Conservation (phyloP, 1,140 invertebrate genomes). For the Drosophila athabasca region DNA sequence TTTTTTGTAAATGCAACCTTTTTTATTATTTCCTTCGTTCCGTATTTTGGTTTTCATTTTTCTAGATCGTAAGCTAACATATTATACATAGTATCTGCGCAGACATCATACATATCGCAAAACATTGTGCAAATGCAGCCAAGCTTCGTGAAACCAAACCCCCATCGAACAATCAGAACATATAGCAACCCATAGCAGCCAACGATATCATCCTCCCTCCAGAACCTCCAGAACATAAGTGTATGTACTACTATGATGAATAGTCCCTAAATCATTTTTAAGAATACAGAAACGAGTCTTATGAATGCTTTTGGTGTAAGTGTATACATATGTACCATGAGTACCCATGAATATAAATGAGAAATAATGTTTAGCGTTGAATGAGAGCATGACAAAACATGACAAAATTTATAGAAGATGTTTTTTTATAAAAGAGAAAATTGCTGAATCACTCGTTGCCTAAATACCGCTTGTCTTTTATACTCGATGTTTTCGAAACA, state of each 20-base stretch:
- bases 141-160: constrained; percentile 45
- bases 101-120: constrained; percentile 76
- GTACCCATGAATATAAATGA: constrained; percentile 30
- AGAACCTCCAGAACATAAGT: too few species aligned
- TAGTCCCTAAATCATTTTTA: constrained; percentile 24
- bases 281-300: constrained; percentile 78
- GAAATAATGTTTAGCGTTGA: constrained; percentile 66
- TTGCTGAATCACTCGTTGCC: constrained; percentile 84
- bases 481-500: constrained; percentile 82
- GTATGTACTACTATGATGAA: constrained; percentile 36
- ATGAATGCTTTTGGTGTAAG: constrained; percentile 83
- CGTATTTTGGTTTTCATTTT: constrained; percentile 38
- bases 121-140: constrained; percentile 63
- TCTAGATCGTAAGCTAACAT: constrained; percentile 54
- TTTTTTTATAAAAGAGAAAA: constrained; percentile 75
- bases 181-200: constrained; percentile 38
- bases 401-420: constrained; percentile 74
- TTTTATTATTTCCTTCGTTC: constrained; percentile 26
- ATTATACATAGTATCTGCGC: constrained; percentile 52
- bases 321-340: constrained; percentile 56
- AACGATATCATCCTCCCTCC: constrained; percentile 41
- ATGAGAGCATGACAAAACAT: constrained; percentile 51
- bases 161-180: too few species aligned
- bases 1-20: constrained; percentile 70
- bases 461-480: constrained; percentile 84